Base-by-base conservation (phyloP, 2,888 invertebrate genomes). In the Alentia gelatinosa region DNA sequence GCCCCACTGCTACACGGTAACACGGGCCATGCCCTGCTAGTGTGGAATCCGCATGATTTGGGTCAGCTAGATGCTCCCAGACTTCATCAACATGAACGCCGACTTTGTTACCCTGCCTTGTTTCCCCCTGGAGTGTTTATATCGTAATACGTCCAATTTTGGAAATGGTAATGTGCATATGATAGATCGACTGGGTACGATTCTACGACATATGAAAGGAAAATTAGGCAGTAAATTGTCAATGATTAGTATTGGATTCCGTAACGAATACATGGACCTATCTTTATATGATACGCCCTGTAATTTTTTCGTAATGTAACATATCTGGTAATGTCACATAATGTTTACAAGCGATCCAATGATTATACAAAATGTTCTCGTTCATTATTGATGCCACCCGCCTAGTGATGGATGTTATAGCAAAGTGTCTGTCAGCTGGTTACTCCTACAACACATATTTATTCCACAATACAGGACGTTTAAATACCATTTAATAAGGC, bases 41-140 rank as follows among this genome's bases (percentile, higher is more conserved):
- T 79, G 39, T 35, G 79, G 35, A 19, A 23, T 23, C 19, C n/a
- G 37, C 35, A 35, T 19, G 37, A 79, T 79, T 39, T 79, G 79
- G 79, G 79, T 79, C 79, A 39, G 79, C 79, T 79, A 79, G 79
- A 79, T 39, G 39, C 79, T 39, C 37, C 26, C 68, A 30, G 26
- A 68, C 33, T 30, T 68, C 30, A 68, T 19, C 26, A 26, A 68
- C 68, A 30, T 68, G 33, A 68, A 68, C 68, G 19, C 47, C 9
- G 9, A 68, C 30, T 68, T 19, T 68, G 68, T 15, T 68, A 9
- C 30, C 68, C 5, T 68, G 56, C 26, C 3, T 12, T 68, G n/a
- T 68, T 30, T 68, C 3, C 47, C 26, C 9, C 19, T n/a, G 56
- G 19, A n/a, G 56, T 56, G 56, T 56, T 56, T 56, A 68, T 30